phyloP scores from a whole-genome alignment of 2,797 vertebrate genomes.

The Eurystomus glaucurus region DNA sequence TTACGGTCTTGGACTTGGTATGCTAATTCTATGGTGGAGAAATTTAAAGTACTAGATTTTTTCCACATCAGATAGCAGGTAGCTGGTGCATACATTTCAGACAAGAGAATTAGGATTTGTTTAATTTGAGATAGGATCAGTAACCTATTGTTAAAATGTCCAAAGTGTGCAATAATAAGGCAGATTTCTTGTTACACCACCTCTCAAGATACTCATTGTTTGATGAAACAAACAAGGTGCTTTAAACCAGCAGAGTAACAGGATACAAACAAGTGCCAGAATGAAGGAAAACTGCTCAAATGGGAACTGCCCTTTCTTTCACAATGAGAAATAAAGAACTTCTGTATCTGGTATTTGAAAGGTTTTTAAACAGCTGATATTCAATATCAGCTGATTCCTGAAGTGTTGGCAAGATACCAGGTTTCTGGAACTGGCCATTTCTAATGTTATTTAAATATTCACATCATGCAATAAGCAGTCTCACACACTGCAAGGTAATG shows the following conservation, averaged over 20 bases:
- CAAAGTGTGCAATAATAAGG: constrained; percentile 74
- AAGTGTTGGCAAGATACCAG: constrained; percentile 72
- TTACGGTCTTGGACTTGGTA: constrained; percentile 9
- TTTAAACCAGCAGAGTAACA: constrained; percentile 76
- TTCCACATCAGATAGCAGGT: constrained; percentile 51
- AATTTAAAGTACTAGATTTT: constrained; percentile 35
- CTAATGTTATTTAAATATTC: constrained; percentile 79
- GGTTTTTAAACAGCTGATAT: constrained; percentile 71
- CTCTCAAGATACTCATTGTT: constrained; percentile 74
- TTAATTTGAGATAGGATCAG: constrained; percentile 48
- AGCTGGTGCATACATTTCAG: constrained; percentile 54
- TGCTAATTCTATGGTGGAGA: not conserved
- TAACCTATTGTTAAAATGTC: constrained; percentile 62
- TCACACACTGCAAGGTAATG: constrained; percentile 76
- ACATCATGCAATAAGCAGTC: constrained; percentile 74
- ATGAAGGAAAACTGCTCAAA: constrained; percentile 55
- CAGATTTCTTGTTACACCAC: constrained; percentile 75
- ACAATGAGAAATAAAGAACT: constrained; percentile 67
- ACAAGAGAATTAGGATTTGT: constrained; percentile 44
- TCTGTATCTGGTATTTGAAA: constrained; percentile 60
- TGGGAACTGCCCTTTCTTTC: constrained; percentile 55
- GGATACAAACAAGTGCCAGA: constrained; percentile 70
- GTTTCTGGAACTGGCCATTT: constrained; percentile 68
- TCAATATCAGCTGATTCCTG: constrained; percentile 70
- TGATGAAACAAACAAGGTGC: constrained; percentile 77